These are phyloP conservation scores for Liposcelis brunnea DNA, from an alignment of 2,888 invertebrate genomes.

Conservation along the genomic window DNA sequence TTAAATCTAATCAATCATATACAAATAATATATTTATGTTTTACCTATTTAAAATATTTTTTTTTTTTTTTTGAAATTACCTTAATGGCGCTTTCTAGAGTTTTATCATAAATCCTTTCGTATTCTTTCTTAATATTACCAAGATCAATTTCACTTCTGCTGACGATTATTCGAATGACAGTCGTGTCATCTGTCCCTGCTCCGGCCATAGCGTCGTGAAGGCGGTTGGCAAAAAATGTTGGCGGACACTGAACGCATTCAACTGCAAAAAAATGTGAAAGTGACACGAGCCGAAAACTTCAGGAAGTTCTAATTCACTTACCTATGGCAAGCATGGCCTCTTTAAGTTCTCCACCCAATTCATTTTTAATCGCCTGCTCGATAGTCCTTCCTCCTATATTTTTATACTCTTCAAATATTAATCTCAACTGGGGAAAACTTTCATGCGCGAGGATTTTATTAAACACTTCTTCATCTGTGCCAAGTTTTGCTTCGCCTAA, in stretches of 20 bases:
- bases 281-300: no score
- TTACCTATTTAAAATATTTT: no score
- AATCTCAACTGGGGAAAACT: constrained; percentile 52
- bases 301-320: no score
- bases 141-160: constrained; percentile 51
- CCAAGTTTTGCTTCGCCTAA: constrained; percentile 46
- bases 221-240: constrained; percentile 48
- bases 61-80: no score
- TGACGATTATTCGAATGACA: constrained; percentile 51
- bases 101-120: constrained; percentile 49
- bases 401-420: constrained; percentile 56
- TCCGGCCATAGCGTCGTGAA: constrained; percentile 49
- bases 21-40: constrained; percentile 4
- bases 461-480: constrained; percentile 56
- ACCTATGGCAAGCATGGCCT: constrained; percentile 54
- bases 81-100: constrained; percentile 43
- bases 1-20: constrained; percentile 2
- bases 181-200: constrained; percentile 54
- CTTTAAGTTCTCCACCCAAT: constrained; percentile 45
- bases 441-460: constrained; percentile 52
- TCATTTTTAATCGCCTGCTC: constrained; percentile 53
- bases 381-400: constrained; percentile 50
- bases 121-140: constrained; percentile 50
- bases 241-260: constrained; percentile 48
- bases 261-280: constrained; percentile 32